A percentile compares a stretch with the other conserved stretches of the same genome.
phyloP scores from a whole-genome alignment of 2,888 invertebrate species.

The Lysandra bellargus region DNA sequence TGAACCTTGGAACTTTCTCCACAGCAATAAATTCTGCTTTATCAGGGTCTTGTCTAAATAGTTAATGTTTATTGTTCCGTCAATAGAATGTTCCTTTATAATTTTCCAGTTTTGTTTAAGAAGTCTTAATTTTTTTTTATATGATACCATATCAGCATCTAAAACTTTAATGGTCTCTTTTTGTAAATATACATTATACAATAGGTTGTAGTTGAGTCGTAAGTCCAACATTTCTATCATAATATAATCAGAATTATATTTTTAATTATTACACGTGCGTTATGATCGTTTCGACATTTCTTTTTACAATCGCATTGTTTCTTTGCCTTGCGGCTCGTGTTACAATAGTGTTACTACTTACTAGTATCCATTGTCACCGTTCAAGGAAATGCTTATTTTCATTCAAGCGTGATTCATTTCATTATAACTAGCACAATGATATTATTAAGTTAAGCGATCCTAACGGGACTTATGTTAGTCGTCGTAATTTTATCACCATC shows the following conservation, averaged over 20 bases:
- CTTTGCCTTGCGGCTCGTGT: conserved; percentile 39
- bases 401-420: conserved; percentile 37
- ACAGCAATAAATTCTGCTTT: background rate
- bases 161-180: too few species aligned
- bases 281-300: conserved; percentile 46
- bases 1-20: background rate
- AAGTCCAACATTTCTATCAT: too few species aligned
- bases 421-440: conserved; percentile 30
- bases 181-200: too few species aligned
- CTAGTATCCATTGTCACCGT: conserved; percentile 42
- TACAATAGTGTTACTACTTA: conserved; percentile 40
- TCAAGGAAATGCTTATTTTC: conserved; percentile 40
- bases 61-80: background rate
- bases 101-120: background rate
- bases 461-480: conserved; percentile 3
- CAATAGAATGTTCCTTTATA: background rate
- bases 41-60: background rate
- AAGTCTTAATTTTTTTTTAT: too few species aligned
- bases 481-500: background rate
- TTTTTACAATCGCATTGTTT: conserved; percentile 53
- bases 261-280: conserved; percentile 48
- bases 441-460: conserved; percentile 18
- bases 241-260: too few species aligned
- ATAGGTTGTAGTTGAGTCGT: too few species aligned
- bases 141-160: too few species aligned